Evolutionary conservation across 2,113 vertebrate genomes (phyloP), one percentile per base, ranked within the genome.

Genomic region (Anguilla rostrata): DNA sequence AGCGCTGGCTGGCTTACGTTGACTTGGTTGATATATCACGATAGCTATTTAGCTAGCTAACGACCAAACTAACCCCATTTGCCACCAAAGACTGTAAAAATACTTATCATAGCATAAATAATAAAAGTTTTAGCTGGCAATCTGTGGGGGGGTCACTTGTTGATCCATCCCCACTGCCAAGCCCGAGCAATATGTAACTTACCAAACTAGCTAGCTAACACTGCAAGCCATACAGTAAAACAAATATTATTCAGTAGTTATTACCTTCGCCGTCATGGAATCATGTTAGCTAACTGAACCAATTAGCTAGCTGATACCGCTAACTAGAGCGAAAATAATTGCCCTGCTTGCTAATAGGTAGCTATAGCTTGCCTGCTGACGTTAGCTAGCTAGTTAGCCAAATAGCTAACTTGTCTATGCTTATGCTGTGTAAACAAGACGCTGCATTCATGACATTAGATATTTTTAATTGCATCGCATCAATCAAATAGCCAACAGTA

Each of bases 371-470:
- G 6, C n/a, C 26, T 66, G 60, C 60, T 20, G 26, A 26, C 22
- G 20, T 66, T 26, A 22, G 56, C 56, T 26, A 22, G 56, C 56
- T 60, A 60, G 56, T 20, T 20, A 18, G 60, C 60, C 26, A 66
- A 7, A 20, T 22, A 66, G 22, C 60, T 20, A 66, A 66, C 60
- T 66, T 66, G 18, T 26, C 60, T 66, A 66, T 26, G 60, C 22
- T 53, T 66, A 60, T 60, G 60, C 20, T 75, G 71, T 75, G 71
- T 75, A 75, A 75, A 75, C 71, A 75, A 75, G 71, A 75, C 71
- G 71, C 1, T 75, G 71, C 26, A 41, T 40, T 80, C 39, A 80
- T 41, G 39, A 7, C 18, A 80, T 80, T 80, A 39, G 78, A 2
- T 15, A 20, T 39, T 18, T 80, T 18, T 14, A 79, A 39, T 39